Evolutionary conservation across 2,797 vertebrate genomes (phyloP), one percentile per base, ranked within the genome.

Genomic region (Nyctalus aviator): DNA sequence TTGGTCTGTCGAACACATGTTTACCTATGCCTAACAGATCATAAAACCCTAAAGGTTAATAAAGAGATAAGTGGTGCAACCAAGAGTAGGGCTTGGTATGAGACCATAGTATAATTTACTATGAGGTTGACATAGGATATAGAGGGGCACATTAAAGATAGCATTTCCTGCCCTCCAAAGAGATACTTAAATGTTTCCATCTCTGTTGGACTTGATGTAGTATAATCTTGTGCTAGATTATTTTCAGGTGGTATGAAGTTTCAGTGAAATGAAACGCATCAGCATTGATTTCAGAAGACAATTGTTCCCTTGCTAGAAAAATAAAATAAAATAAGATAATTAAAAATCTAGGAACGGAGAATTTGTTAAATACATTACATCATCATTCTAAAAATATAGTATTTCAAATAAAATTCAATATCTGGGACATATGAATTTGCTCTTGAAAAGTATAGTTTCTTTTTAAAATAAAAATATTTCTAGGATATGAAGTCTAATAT

Each of bases 21-120:
- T 88, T 35, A 41, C 90, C 96, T 96, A 79, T 92, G 93, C 90
- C 94, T 97, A 97, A 95, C 97, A 98, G 97, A 95, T 97, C 91
- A 23, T 98, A 98, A 98, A 98, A 95, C 12, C 27, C 69, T 81
- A 88, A 94, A 95, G 98, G 97, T 97, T 97, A 98, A 98, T 97
- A 98, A 98, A 97, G 72, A 97, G 55, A 82, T 97, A 98, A 97
- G 94, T 97, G 93, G 95, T 97, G 93, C 64, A 1, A 37, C 12
- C 71, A 75, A 66, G 88, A 97, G n/a, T 37, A 78, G 68, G 44
- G 11, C 87, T 97, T 85, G 0, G 85, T 0, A 0, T 97, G 96
- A 97, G 90, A 76, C 75, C 75, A 12, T 87, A 75, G 94, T 94
- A 88, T 76, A 96, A 97, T 71, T 69, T 30, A 79, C 53, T 94